A percentile compares a stretch with the other conserved stretches of the same genome.
These are phyloP conservation scores for Sphenodon punctatus DNA, from an alignment of 2,797 vertebrate species.

Conservation along the genomic window DNA sequence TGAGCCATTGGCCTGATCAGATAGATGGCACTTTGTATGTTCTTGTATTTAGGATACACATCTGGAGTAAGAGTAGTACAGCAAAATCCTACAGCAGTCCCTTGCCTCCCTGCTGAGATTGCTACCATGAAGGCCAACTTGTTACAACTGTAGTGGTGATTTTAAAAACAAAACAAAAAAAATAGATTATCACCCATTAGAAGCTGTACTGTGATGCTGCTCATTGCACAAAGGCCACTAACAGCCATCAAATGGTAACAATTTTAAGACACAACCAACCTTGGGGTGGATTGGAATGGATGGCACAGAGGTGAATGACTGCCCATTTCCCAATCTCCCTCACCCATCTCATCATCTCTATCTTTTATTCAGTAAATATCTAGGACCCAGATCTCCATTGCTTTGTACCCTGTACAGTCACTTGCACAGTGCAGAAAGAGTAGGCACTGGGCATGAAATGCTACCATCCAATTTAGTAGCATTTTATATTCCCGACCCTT, in stretches of 20 bases:
- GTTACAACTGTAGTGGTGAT: fast-evolving
- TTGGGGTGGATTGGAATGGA: not conserved
- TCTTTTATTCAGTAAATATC: not conserved
- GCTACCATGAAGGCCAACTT: not conserved
- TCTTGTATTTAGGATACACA: no score
- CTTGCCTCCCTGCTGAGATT: not conserved
- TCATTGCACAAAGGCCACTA: not conserved
- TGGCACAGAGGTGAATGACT: not conserved
- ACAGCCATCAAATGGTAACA: not conserved
- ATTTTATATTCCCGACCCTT: not conserved
- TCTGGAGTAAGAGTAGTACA: no score
- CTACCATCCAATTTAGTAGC: not conserved
- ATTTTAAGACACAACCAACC: not conserved
- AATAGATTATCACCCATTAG: not conserved
- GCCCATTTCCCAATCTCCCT: not conserved
- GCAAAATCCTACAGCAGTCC: not conserved
- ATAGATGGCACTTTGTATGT: no score
- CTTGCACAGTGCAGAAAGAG: not conserved
- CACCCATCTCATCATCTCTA: not conserved
- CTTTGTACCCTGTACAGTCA: not conserved
- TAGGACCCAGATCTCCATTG: not conserved
- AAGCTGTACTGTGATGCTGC: not conserved
- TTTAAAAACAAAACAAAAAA: constrained; percentile 7
- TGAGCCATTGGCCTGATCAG: no score
- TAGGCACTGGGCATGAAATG: not conserved